phyloP scores from a whole-genome alignment of 2,888 invertebrate genomes.

The Polydrusus pterygomalis region DNA sequence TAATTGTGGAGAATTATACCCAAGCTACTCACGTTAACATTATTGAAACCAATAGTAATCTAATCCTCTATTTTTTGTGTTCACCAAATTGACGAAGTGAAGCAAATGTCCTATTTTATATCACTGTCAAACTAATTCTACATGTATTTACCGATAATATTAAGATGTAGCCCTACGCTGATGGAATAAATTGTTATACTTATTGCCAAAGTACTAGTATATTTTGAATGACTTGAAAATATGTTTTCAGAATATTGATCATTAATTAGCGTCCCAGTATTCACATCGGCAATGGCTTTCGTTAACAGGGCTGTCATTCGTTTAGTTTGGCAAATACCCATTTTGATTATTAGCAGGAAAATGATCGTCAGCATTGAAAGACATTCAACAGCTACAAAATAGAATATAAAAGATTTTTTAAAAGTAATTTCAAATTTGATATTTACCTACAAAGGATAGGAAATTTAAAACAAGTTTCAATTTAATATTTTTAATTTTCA shows the following conservation, averaged over 20 bases:
- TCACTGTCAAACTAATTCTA: no score
- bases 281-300: constrained; percentile 15
- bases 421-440: no score
- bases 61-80: no score
- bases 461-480: no score
- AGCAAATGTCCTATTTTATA: no score
- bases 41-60: no score
- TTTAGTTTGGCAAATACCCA: constrained; percentile 29
- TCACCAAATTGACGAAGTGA: no score
- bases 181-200: constrained; percentile 28
- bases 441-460: no score
- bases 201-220: constrained; percentile 23
- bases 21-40: no score
- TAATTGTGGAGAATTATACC: no score
- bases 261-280: not conserved
- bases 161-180: constrained; percentile 31
- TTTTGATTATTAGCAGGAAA: constrained; percentile 23
- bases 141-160: constrained; percentile 28
- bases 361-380: constrained; percentile 31
- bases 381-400: constrained; percentile 41
- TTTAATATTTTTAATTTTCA: no score
- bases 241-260: not conserved
- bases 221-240: constrained; percentile 18
- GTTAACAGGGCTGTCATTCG: constrained; percentile 25
- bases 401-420: no score